Base-by-base conservation (phyloP, 2,888 invertebrate genomes). In the Epistrophe grossulariae region DNA sequence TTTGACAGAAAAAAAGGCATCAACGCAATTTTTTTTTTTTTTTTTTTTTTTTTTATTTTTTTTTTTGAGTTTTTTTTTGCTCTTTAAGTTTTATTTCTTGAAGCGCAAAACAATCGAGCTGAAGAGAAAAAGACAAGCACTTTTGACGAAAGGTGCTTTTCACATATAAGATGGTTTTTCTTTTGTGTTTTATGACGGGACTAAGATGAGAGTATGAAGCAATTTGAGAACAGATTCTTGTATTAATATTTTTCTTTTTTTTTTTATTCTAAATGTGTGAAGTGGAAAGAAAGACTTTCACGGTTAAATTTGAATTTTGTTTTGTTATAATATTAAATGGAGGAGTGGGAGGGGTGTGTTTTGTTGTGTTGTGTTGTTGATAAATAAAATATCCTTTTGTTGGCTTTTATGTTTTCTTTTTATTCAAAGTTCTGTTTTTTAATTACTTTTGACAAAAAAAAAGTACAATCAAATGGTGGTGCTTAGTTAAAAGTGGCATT, bases 1-100 rank as follows among this genome's bases (percentile, higher is more conserved):
- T 84, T 84, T 71, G 74, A 64, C 70, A 40, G 68, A 59, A 71
- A 74, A 71, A 74, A 57, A n/a, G n/a, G 62, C 57, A 71, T 79
- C 60, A 84, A 80, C 71, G 59, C 60, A 64, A 80, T 72, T 81
- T 52, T 17, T 8, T 9, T 4, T 60, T 40, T 68, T 59, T 28
- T 62, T 40, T 6, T 43, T 35, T 62, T n/a, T 62, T 57, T 28
- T 64, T 4, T n/a, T n/a, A n/a, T 28, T 62, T 40, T 6, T 43
- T 35, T 62, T n/a, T 62, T 57, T 28, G 57, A 1, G 11, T 1
- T 15, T 31, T 15, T 1, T 35, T 68, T 52, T 68, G 19, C n/a
- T 50, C 28, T 50, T 19, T 68, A 52, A 38, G 35, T 55, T 70
- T 28, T 62, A 45, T 62, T 79, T 68, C 66, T 68, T 73, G 72